A percentile compares a stretch with the other conserved stretches of the same genome.
Evolutionary conservation across 1,140 invertebrate species (phyloP).

Genomic region (Zaprionus davidi): DNA sequence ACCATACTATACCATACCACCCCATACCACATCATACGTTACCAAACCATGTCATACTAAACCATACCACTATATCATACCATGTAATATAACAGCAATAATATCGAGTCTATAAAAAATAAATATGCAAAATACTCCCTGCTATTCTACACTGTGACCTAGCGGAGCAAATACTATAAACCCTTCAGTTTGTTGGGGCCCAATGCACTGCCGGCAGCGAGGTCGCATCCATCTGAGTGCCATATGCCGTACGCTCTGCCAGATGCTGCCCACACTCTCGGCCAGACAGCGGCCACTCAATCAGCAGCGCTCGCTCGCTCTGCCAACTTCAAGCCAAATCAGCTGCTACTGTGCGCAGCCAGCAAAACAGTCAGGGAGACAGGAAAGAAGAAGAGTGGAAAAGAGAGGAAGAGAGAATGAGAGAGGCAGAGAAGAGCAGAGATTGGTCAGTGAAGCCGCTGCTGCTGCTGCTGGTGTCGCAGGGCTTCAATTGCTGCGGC

Average conservation of each 20-base stretch:
- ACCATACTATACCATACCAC: too few species aligned
- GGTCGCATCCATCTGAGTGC: constrained; percentile 9
- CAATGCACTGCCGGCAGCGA: neutral
- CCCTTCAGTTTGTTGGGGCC: neutral
- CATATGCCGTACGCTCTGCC: constrained; percentile 14
- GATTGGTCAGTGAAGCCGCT: constrained; percentile 6
- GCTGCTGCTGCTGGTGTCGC: neutral
- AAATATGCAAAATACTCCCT: too few species aligned
- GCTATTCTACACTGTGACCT: too few species aligned
- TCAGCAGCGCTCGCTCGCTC: constrained; percentile 45
- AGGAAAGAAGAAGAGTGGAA: neutral
- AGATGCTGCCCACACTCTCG: constrained; percentile 42
- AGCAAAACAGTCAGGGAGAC: neutral
- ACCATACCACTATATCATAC: too few species aligned
- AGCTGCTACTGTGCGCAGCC: constrained; percentile 61
- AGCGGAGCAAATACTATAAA: too few species aligned
- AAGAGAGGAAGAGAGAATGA: neutral
- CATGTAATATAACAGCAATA: too few species aligned
- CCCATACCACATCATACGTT: too few species aligned
- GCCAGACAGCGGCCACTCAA: constrained; percentile 56
- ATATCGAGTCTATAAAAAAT: too few species aligned
- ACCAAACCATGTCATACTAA: too few species aligned
- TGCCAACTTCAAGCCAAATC: constrained; percentile 70
- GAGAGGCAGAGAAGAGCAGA: neutral
- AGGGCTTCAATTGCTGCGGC: constrained; percentile 6